phyloP scores from a whole-genome alignment of 2,113 vertebrate genomes.

The Monarcha castaneiventris region DNA sequence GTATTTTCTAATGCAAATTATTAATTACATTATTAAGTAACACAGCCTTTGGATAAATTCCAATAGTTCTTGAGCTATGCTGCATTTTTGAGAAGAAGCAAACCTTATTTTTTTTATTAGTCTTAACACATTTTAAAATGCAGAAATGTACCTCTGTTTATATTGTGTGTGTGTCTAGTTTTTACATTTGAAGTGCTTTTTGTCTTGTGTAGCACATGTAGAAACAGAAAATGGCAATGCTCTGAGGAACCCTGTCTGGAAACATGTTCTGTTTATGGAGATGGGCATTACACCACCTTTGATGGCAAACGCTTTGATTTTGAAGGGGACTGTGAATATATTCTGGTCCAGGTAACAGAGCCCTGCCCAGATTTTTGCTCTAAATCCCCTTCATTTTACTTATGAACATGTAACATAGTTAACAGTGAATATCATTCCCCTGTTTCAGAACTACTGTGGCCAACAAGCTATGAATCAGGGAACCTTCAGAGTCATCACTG shows the following conservation, averaged over 20 bases:
- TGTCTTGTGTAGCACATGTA: constrained; percentile 76
- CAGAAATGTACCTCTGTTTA: neutral
- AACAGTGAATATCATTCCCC: neutral
- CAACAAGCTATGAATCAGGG: constrained; percentile 51
- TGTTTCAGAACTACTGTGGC: constrained; percentile 82
- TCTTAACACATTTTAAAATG: neutral
- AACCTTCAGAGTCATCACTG: constrained; percentile 85
- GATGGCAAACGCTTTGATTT: constrained; percentile 91
- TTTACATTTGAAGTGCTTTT: neutral
- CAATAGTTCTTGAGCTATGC: neutral
- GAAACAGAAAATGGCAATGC: constrained; percentile 82
- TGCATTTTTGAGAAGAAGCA: neutral
- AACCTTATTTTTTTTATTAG: neutral
- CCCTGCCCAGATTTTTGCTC: neutral
- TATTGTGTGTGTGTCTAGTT: neutral
- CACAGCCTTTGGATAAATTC: neutral
- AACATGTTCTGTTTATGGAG: constrained; percentile 88
- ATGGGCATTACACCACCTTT: constrained; percentile 90
- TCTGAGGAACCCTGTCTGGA: constrained; percentile 79
- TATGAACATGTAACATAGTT: neutral
- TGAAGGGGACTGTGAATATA: constrained; percentile 90
- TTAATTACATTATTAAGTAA: neutral
- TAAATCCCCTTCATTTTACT: neutral
- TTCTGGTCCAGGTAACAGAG: constrained; percentile 83
- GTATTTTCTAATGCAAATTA: neutral